Conservation (phyloP, 1,140 invertebrate genomes). For the Portunus trituberculatus region DNA sequence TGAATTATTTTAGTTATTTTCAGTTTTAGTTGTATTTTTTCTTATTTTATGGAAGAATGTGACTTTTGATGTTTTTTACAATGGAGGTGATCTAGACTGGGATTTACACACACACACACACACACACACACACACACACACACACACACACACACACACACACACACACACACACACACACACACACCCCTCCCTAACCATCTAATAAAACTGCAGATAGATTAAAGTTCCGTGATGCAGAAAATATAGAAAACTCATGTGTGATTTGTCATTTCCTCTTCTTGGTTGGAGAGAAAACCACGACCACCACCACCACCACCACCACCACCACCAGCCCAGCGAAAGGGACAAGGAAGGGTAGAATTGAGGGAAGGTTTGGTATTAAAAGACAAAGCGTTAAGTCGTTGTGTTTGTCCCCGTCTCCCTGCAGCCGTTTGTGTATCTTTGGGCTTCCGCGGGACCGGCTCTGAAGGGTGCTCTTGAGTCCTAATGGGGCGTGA, state of each 20-base stretch:
- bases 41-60: neutral
- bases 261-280: neutral
- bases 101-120: too few relatives aligned
- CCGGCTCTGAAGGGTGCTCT: slow-evolving; percentile 26
- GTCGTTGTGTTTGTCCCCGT: slow-evolving; percentile 37
- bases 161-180: slow-evolving; percentile 20
- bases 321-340: neutral
- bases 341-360: neutral
- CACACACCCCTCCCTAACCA: neutral
- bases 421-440: slow-evolving; percentile 40
- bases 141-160: neutral
- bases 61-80: neutral
- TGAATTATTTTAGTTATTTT: too few relatives aligned
- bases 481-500: slow-evolving; percentile 49
- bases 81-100: too few relatives aligned
- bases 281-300: neutral
- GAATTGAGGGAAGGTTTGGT: neutral
- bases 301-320: too few relatives aligned
- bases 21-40: neutral
- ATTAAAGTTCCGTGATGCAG: neutral
- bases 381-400: slow-evolving; percentile 38
- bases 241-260: neutral
- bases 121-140: too few relatives aligned
- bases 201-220: neutral
- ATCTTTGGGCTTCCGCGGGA: slow-evolving; percentile 57